phyloP scores from a whole-genome alignment of 2,113 vertebrate species.

The Nestor notabilis region DNA sequence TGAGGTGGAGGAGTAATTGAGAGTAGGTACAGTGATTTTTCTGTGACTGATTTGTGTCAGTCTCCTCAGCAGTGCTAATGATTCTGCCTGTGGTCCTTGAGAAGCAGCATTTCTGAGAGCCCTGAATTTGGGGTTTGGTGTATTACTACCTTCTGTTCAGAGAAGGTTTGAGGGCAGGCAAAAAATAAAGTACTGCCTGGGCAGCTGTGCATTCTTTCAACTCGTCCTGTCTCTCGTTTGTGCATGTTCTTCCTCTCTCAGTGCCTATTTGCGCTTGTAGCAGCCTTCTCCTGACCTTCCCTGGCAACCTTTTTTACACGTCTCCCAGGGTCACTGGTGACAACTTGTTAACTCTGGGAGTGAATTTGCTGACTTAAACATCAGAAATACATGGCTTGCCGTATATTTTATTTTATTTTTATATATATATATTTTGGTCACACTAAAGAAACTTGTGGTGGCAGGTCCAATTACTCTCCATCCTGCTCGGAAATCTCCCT shows the following conservation, averaged over 20 bases:
- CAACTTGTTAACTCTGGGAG: neutral
- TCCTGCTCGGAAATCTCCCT: conserved; percentile 49
- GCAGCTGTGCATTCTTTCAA: neutral
- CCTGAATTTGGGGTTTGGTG: neutral
- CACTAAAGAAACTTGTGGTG: neutral
- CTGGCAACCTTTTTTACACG: neutral
- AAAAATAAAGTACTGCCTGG: neutral
- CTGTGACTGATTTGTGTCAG: neutral
- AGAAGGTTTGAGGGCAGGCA: neutral
- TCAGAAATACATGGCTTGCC: neutral
- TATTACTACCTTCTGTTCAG: neutral
- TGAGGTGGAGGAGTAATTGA: neutral
- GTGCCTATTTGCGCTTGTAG: neutral
- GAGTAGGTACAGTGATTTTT: neutral
- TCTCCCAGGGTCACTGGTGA: neutral
- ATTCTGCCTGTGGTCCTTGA: neutral
- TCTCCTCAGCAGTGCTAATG: neutral
- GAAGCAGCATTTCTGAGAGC: neutral
- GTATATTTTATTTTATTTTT: neutral
- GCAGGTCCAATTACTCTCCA: conserved; percentile 37
- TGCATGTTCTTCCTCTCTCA: neutral
- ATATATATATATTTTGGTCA: neutral
- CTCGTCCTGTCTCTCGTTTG: neutral
- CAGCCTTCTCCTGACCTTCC: neutral
- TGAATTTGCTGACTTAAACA: neutral